Base-by-base conservation (phyloP, 2,888 invertebrate species). In the Bedellia somnulentella region DNA sequence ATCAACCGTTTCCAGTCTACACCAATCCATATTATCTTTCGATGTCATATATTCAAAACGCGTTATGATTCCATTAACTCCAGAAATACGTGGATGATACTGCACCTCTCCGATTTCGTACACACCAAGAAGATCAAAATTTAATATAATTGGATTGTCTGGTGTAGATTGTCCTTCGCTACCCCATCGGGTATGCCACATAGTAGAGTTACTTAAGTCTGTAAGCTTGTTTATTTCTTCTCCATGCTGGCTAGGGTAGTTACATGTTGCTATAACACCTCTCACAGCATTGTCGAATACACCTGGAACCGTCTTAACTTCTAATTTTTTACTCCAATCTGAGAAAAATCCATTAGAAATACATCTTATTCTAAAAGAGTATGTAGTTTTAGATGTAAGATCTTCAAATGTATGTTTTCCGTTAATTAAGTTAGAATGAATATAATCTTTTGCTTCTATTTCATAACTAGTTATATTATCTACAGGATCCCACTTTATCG, bases 11-110 rank as follows among this genome's bases (percentile, higher is more conserved):
- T 49, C 44, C 4, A 59, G 55, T 24, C 44, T 33, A 1, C 67
- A 70, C 5, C 38, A 28, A 10, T 37, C 37, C 5, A 15, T n/a
- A 6, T 49, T 52, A 30, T 68, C 53, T 2, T 31, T 27, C 1
- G 66, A 67, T 35, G 41, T 40, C 30, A 46, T 51, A 35, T 62
- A 64, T 37, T 57, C 47, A 1, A 64, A 23, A 32, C 49, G 41
- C 12, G 59, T 34, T 26, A 71, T 47, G 3, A 61, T 68, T 1
- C 70, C 68, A 35, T 64, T 66, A 0, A 63, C 61, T 2, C 53
- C 63, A 30, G 66, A 60, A 8, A 47, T 43, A 2, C 64, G 49
- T 1, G 67, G 68, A n/a, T 44, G 39, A 37, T 71, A 71, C 36
- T 57, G 60, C 3, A 66, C 40, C 43, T 48, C 58, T 4, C 56